phyloP scores from a whole-genome alignment of 1,140 invertebrate genomes.

The Mercenaria mercenaria region DNA sequence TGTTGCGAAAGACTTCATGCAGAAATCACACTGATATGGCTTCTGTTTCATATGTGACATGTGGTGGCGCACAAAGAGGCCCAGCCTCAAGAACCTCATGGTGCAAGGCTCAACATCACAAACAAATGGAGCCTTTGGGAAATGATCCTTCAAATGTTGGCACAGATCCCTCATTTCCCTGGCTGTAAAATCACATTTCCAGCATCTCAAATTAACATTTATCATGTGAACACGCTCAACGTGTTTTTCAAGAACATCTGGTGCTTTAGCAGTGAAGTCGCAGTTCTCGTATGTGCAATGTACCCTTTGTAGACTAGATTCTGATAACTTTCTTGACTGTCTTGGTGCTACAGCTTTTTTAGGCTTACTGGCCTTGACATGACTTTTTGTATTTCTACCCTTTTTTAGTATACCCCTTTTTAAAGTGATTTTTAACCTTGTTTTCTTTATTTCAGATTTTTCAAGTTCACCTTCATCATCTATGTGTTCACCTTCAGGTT shows the following conservation, averaged over 20 bases:
- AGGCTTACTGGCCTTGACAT: not conserved
- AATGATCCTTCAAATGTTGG: slow-evolving; percentile 89
- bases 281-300: slow-evolving; percentile 53
- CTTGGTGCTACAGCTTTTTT: not conserved
- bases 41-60: slow-evolving; percentile 87
- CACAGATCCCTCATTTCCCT: slow-evolving; percentile 90
- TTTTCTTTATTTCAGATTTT: not conserved
- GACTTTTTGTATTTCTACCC: not conserved
- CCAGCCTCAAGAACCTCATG: slow-evolving; percentile 87
- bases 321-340: not conserved
- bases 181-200: slow-evolving; percentile 89
- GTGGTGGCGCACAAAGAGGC: slow-evolving; percentile 88
- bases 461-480: not conserved
- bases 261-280: slow-evolving; percentile 11
- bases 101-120: slow-evolving; percentile 88
- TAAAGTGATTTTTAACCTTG: slow-evolving; percentile 15
- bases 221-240: slow-evolving; percentile 51
- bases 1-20: slow-evolving; percentile 85
- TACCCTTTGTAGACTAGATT: not conserved
- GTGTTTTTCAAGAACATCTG: slow-evolving; percentile 48
- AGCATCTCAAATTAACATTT: slow-evolving; percentile 88
- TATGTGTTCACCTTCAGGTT: not conserved
- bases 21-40: slow-evolving; percentile 87
- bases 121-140: slow-evolving; percentile 89
- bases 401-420: slow-evolving; percentile 16